Evolutionary conservation across 2,888 invertebrate genomes (phyloP).

Genomic region (Aquatica leii): DNA sequence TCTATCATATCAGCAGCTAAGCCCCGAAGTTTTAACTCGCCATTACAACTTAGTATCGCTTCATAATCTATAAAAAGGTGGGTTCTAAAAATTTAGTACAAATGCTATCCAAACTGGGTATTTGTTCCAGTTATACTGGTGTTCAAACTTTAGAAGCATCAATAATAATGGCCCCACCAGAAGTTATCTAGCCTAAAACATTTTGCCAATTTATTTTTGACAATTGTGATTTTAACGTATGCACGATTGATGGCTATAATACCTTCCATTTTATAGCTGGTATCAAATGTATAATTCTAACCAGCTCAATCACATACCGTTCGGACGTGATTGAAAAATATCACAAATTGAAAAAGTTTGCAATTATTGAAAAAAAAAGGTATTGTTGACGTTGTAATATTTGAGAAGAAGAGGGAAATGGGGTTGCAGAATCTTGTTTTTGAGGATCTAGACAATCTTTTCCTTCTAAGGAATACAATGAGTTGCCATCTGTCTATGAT

Average conservation of each 20-base stretch:
- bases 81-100: slow-evolving; percentile 13
- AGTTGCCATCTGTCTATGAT: not conserved
- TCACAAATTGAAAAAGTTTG: not conserved
- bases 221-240: slow-evolving; percentile 1
- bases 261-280: not conserved
- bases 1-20: not conserved
- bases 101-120: not conserved
- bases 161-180: slow-evolving; percentile 2
- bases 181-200: not conserved
- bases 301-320: not conserved
- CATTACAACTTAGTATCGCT: slow-evolving; percentile 9
- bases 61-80: slow-evolving; percentile 10
- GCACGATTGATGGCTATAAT: not conserved
- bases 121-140: not conserved
- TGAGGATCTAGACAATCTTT: not conserved
- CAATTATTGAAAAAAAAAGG: not conserved
- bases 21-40: not conserved
- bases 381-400: not conserved
- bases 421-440: not conserved
- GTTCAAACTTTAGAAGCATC: not conserved
- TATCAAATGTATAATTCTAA: not conserved
- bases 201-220: not conserved
- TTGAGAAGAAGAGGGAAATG: not conserved
- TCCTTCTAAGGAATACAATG: not conserved
- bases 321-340: not conserved